phyloP scores from a whole-genome alignment of 2,113 vertebrate genomes.

The Nyctibius bracteatus region DNA sequence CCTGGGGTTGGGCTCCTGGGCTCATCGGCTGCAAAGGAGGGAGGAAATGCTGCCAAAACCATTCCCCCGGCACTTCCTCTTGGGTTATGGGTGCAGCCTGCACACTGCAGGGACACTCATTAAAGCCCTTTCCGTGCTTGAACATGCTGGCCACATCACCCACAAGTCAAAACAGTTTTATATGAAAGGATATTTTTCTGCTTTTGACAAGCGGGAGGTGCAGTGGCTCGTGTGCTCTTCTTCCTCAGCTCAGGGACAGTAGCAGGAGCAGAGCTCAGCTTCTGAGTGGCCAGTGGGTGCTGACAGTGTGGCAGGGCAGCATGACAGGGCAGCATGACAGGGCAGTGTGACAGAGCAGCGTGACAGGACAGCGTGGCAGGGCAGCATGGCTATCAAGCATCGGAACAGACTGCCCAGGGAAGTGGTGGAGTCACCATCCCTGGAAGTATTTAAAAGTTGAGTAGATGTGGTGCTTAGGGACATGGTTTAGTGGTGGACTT shows the following conservation, averaged over 20 bases:
- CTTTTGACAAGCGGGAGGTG: not conserved
- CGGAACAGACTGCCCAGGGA: no score
- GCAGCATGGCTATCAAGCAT: no score
- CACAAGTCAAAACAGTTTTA: not conserved
- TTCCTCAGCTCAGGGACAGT: not conserved
- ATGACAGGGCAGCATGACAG: no score
- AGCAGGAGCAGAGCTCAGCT: not conserved
- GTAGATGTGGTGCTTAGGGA: no score
- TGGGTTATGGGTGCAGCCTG: not conserved
- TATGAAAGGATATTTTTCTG: not conserved
- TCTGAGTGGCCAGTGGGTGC: accelerated
- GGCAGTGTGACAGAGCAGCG: no score
- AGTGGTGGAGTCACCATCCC: no score
- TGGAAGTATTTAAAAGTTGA: no score
- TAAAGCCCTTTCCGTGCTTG: not conserved
- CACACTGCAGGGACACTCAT: not conserved
- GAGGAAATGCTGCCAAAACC: not conserved
- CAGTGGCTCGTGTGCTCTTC: not conserved
- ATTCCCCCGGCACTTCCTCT: not conserved
- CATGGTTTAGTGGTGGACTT: no score
- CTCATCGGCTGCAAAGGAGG: not conserved
- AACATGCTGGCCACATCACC: not conserved
- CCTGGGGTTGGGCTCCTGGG: not conserved
- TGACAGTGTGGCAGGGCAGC: accelerated
- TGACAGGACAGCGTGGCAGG: no score